Evolutionary conservation across 2,113 vertebrate species (phyloP), one percentile per base, ranked within the genome.

Genomic region (Megaceryle maxima): DNA sequence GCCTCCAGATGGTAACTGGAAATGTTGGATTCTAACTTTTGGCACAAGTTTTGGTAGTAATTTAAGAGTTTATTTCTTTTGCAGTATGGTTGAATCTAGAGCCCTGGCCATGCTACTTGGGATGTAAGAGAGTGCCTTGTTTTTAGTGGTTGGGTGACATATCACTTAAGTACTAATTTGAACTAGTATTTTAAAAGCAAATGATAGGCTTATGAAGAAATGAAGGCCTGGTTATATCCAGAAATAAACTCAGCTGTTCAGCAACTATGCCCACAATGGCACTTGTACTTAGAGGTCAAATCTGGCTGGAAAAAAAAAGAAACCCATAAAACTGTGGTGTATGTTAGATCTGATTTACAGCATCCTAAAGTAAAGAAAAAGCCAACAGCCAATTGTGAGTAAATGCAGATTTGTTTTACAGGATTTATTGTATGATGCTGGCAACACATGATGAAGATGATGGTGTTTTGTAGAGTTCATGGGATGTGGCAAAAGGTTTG

Each of bases 191-290:
- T 91, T 86, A 74, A 80, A 93, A 83, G 69, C 24, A 96, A 87
- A 97, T 93, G 12, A 88, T 57, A 88, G 76, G 43, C 51, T 90
- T 94, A 43, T 62, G 69, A 87, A 95, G 79, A 94, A 95, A 76
- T 76, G 50, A 94, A 94, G 51, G 59, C 37, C 83, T 96, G 44
- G 14, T 86, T 91, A 64, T 87, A 68, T 50, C 87, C 82, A 94
- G 81, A 95, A 96, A 97, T 96, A 96, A 89, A 90, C 55, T 64
- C 70, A 43, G 37, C 68, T 94, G 62, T 82, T 94, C 41, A 81
- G 83, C 68, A 87, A 7, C 82, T 81, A 4, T 77, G 29, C 41
- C 80, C 5, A 2, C 0, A 0, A 44, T 39, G 62, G 48, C n/a
- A 76, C 24, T 33, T 77, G 33, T 50, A 33, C 37, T 66, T 37